Base-by-base conservation (phyloP, 2,113 vertebrate species). In the Oxygymnocypris stewartii region DNA sequence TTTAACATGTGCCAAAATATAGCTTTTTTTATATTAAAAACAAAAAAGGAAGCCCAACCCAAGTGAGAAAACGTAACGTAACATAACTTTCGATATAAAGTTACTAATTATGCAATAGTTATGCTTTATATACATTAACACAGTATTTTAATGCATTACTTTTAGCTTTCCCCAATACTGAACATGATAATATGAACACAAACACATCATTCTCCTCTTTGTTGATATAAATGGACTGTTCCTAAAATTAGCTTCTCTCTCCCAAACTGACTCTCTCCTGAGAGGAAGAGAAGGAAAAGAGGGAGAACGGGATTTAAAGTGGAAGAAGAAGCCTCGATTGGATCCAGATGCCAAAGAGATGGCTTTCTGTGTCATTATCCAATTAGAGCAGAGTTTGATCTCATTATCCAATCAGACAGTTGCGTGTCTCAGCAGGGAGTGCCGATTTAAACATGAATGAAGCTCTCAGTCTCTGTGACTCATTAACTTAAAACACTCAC, bases 261-360 rank as follows among this genome's bases (percentile, higher is more conserved):
- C 84, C 86, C 81, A 91, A 79, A 69, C 71, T 91, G 76, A 84
- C 90, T 79, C 71, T 86, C 91, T 88, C 83, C 61, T 51, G 84
- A 76, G 84, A 87, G 87, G 79, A 88, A 23, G 57, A 57, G 69
- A 84, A 51, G 80, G 67, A 75, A 77, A 28, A n/a, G 79, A 78
- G 76, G 49, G 28, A 31, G 28, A 37, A 54, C 0, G 1, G 35
- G 35, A 80, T 79, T 75, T 23, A 31, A 86, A 74, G 59, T 57
- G 67, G 79, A 67, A 84, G 91, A 92, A 23, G 54, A 23, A 28
- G 69, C 90, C 91, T 88, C 88, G 91, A 94, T 89, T 90, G 88
- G 91, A 93, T 90, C 69, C 94, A 94, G 95, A 95, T 92, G 92
- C 88, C 89, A 82, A 89, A 88, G 92, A 90, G 90, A 92, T 23